Conservation (phyloP, 2,797 vertebrate species). For the Hozukius guyotensis region DNA sequence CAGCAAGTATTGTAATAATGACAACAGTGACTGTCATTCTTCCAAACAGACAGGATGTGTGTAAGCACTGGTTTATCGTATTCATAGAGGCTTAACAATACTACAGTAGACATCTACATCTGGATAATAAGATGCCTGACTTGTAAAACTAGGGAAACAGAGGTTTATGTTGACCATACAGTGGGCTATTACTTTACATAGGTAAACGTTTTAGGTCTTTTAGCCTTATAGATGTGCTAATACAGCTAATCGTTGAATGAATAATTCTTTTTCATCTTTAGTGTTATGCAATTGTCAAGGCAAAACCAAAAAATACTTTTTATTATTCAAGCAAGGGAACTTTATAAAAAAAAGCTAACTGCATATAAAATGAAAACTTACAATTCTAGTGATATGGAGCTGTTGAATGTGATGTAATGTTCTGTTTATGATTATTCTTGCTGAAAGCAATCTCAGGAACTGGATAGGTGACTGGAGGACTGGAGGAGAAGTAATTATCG, state of each 20-base stretch:
- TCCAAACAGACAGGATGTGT: conserved; percentile 1
- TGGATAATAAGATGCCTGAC: neutral
- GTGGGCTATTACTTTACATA: neutral
- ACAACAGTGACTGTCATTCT: neutral
- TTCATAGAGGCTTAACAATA: neutral
- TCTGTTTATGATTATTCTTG: neutral
- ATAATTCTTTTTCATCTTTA: neutral
- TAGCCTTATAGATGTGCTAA: neutral
- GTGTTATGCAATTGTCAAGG: neutral
- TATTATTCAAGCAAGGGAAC: neutral
- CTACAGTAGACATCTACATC: neutral
- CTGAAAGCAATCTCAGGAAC: conserved; percentile 1
- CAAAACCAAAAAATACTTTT: neutral
- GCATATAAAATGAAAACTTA: neutral
- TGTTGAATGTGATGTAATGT: neutral
- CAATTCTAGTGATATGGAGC: neutral
- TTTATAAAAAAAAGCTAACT: neutral
- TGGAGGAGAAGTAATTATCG: conserved; percentile 27
- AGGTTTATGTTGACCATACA: neutral
- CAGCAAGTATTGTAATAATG: neutral
- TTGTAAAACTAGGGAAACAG: neutral
- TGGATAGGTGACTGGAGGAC: neutral
- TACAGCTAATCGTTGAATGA: neutral
- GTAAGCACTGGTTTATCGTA: neutral
- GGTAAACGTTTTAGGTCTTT: neutral